Conservation (phyloP, 2,113 vertebrate species). For the Proteles cristata region DNA sequence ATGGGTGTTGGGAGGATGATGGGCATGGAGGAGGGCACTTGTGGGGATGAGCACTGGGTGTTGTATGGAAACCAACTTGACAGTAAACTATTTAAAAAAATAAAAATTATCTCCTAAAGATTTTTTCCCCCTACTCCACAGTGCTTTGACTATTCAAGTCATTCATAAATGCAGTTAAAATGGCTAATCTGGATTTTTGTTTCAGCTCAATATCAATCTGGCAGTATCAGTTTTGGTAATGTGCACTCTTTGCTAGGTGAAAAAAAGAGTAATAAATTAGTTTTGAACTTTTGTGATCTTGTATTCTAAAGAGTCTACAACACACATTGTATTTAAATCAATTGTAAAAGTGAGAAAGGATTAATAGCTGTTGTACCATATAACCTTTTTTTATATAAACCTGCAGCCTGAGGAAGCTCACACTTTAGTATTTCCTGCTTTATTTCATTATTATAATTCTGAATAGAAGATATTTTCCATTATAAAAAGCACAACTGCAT, state of each 20-base stretch:
- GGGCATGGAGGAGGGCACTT: too few species aligned
- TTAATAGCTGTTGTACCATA: constrained; percentile 83
- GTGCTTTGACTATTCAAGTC: constrained; percentile 33
- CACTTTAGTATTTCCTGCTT: constrained; percentile 76
- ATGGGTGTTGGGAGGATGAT: too few species aligned
- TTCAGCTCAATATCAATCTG: constrained; percentile 76
- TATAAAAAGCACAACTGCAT: constrained; percentile 66
- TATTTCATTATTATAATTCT: constrained; percentile 84
- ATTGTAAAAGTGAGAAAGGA: constrained; percentile 85
- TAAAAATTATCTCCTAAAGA: background rate
- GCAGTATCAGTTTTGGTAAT: constrained; percentile 73
- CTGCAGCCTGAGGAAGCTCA: constrained; percentile 69
- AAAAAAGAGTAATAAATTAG: constrained; percentile 86
- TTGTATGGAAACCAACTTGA: too few species aligned
- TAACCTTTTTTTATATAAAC: constrained; percentile 83
- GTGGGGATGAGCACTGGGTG: too few species aligned
- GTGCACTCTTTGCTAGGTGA: constrained; percentile 78
- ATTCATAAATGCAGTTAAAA: constrained; percentile 68
- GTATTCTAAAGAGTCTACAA: constrained; percentile 81
- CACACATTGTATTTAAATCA: constrained; percentile 83
- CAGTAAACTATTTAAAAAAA: too few species aligned
- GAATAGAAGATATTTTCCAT: constrained; percentile 74
- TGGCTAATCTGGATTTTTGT: constrained; percentile 68
- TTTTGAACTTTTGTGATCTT: constrained; percentile 85
- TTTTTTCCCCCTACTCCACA: background rate